Conservation (phyloP, 2,113 vertebrate species). For the Henicopernis longicauda region DNA sequence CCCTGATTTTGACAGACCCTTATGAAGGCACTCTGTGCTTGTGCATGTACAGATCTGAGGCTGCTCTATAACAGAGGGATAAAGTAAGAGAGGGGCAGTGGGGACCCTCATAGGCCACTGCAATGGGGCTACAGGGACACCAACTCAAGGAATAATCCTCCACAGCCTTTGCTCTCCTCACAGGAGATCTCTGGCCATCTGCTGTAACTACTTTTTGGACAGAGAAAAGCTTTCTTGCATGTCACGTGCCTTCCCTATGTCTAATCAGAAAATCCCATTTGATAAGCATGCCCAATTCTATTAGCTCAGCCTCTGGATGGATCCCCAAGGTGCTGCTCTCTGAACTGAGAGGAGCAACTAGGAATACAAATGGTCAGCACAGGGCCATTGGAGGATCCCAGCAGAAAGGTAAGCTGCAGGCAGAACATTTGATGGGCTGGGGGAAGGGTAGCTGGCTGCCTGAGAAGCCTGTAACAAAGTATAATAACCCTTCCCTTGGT, state of each 20-base stretch:
- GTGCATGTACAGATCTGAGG: not conserved
- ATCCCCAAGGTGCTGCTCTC: slow-evolving; percentile 11
- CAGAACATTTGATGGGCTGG: not conserved
- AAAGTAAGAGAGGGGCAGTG: not conserved
- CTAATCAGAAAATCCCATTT: slow-evolving; percentile 33
- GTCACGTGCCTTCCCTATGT: not conserved
- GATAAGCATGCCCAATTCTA: not conserved
- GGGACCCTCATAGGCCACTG: not conserved
- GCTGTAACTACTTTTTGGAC: not conserved
- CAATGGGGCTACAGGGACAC: not conserved
- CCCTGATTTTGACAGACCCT: not conserved
- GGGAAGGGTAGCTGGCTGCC: not conserved
- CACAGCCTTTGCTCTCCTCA: not conserved
- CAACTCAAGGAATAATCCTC: not conserved
- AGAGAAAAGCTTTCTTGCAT: not conserved
- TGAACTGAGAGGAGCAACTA: not conserved
- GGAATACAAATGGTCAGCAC: not conserved
- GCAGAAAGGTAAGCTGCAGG: not conserved
- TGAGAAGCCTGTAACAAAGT: not conserved
- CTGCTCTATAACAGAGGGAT: not conserved
- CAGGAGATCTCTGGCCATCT: slow-evolving; percentile 19
- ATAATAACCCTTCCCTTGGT: not conserved
- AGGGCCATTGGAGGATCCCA: not conserved
- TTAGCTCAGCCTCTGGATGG: not conserved
- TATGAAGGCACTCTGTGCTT: not conserved